A percentile compares a stretch with the other conserved stretches of the same genome.
These are phyloP conservation scores for Bhutanitis thaidina DNA, from an alignment of 2,888 invertebrate genomes.

Conservation along the genomic window DNA sequence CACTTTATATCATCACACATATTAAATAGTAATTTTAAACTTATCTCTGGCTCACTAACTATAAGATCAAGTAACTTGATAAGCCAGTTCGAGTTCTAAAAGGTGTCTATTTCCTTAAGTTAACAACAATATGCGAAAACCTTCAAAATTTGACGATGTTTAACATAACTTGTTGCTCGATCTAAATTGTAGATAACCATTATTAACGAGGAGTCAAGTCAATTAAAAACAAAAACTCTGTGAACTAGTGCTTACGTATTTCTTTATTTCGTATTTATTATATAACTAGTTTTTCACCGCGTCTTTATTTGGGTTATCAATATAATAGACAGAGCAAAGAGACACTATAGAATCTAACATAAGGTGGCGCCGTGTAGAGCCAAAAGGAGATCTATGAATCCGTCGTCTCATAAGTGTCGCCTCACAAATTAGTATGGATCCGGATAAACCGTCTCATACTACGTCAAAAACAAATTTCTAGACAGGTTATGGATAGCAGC, in stretches of 20 bases:
- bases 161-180: conserved; percentile 14
- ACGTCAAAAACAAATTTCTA: too few species aligned
- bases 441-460: too few species aligned
- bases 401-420: too few species aligned
- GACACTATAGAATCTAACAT: too few species aligned
- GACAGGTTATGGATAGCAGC: too few species aligned
- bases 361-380: too few species aligned
- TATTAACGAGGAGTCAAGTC: conserved; percentile 4
- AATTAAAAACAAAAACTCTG: conserved; percentile 2
- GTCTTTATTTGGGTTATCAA: too few species aligned
- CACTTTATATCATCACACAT: conserved; percentile 38
- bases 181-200: conserved; percentile 6
- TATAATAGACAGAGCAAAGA: too few species aligned
- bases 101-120: conserved; percentile 15
- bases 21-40: conserved; percentile 38
- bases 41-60: neutral
- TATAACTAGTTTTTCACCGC: neutral
- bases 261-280: neutral
- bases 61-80: conserved; percentile 13
- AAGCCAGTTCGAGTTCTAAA: conserved; percentile 3
- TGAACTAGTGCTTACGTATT: neutral
- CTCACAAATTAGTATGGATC: too few species aligned
- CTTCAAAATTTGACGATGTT: conserved; percentile 13
- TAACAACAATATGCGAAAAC: conserved; percentile 10
- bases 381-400: too few species aligned